These are phyloP conservation scores for Homarus americanus DNA, from an alignment of 1,140 invertebrate species.

Conservation along the genomic window DNA sequence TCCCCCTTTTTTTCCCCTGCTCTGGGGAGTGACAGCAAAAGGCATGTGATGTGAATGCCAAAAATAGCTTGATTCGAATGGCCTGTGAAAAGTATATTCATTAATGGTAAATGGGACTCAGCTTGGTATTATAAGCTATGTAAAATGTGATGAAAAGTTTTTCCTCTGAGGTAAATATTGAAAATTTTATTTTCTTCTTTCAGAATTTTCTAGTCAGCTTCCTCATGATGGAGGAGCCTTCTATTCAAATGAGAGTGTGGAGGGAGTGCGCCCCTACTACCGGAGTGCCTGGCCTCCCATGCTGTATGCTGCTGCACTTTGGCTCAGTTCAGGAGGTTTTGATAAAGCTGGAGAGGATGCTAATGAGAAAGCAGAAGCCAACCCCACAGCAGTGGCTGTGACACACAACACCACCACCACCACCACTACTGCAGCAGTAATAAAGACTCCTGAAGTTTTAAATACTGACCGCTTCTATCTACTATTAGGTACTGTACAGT, in stretches of 20 bases:
- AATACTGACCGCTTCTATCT: slow-evolving; percentile 90
- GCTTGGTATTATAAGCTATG: too few relatives aligned
- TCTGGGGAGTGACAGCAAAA: too few relatives aligned
- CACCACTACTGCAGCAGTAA: background rate
- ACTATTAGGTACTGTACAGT: slow-evolving; percentile 94
- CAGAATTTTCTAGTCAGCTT: slow-evolving; percentile 94
- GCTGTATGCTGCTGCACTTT: slow-evolving; percentile 94
- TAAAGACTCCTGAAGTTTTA: slow-evolving; percentile 76
- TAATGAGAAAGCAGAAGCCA: slow-evolving; percentile 39
- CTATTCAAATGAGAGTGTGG: slow-evolving; percentile 97
- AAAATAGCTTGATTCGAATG: too few relatives aligned
- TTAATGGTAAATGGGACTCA: too few relatives aligned
- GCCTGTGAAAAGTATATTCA: too few relatives aligned
- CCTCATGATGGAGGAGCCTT: slow-evolving; percentile 97
- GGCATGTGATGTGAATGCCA: too few relatives aligned
- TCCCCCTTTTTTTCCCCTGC: too few relatives aligned
- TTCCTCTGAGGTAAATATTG: too few relatives aligned
- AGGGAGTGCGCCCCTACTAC: slow-evolving; percentile 94
- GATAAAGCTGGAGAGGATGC: slow-evolving; percentile 75
- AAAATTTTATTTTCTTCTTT: slow-evolving; percentile 72
- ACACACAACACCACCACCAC: slow-evolving; percentile 76
- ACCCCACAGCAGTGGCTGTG: slow-evolving; percentile 2
- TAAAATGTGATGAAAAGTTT: too few relatives aligned
- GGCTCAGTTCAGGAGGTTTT: slow-evolving; percentile 85
- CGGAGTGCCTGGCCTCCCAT: slow-evolving; percentile 95